Evolutionary conservation across 2,888 invertebrate species (phyloP).

Genomic region (Artemia sinica): DNA sequence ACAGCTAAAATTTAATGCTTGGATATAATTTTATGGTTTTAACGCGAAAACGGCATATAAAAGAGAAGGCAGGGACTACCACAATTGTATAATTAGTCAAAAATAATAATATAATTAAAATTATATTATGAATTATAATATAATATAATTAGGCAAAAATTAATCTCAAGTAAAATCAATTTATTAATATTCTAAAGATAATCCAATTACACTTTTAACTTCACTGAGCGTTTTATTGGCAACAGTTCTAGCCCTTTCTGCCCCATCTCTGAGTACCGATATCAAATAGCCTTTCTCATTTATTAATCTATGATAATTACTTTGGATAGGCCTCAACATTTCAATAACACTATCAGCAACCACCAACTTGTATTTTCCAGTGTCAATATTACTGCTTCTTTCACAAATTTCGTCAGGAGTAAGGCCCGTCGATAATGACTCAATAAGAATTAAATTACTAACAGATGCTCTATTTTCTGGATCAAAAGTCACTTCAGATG

Average conservation of each 20-base stretch:
- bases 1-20: too few relatives aligned
- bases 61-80: too few relatives aligned
- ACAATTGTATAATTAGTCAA: too few relatives aligned
- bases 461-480: slow-evolving; percentile 64
- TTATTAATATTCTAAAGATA: slow-evolving; percentile 22
- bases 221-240: slow-evolving; percentile 46
- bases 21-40: too few relatives aligned
- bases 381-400: slow-evolving; percentile 47
- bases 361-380: slow-evolving; percentile 54
- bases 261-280: slow-evolving; percentile 44
- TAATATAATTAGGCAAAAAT: too few relatives aligned
- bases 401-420: slow-evolving; percentile 48
- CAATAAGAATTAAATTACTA: slow-evolving; percentile 67
- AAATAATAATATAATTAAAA: too few relatives aligned
- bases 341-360: slow-evolving; percentile 55
- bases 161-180: too few relatives aligned
- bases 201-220: slow-evolving; percentile 44
- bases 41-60: too few relatives aligned
- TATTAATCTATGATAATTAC: slow-evolving; percentile 40
- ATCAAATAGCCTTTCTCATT: slow-evolving; percentile 44
- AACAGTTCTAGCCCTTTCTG: slow-evolving; percentile 42
- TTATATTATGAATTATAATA: too few relatives aligned
- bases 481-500: slow-evolving; percentile 62
- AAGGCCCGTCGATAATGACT: slow-evolving; percentile 52
- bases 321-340: slow-evolving; percentile 49